phyloP scores from a whole-genome alignment of 2,113 vertebrate species.

The Reinhardtius hippoglossoides region DNA sequence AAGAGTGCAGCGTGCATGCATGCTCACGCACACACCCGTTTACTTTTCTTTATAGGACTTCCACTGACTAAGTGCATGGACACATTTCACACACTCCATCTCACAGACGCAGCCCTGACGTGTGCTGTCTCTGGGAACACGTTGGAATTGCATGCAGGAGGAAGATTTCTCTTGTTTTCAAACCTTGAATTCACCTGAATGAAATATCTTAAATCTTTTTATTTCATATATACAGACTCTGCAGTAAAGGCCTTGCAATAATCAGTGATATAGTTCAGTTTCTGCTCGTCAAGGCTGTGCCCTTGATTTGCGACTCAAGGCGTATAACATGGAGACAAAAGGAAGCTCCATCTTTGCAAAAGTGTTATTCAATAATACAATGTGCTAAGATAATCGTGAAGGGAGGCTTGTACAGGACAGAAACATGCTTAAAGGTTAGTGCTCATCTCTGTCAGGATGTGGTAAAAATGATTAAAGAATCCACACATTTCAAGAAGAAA shows the following conservation, averaged over 20 bases:
- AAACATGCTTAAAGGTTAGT: too few species aligned
- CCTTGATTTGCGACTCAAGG: too few species aligned
- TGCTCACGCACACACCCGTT: neutral
- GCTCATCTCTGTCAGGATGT: too few species aligned
- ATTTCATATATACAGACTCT: too few species aligned
- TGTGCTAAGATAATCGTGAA: too few species aligned
- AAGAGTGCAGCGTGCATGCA: neutral
- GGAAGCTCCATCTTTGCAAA: too few species aligned
- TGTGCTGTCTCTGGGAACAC: neutral
- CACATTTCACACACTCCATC: neutral
- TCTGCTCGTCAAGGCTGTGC: neutral
- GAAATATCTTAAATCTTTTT: neutral
- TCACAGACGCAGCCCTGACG: neutral
- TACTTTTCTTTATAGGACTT: constrained; percentile 4
- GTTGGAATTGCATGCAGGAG: neutral
- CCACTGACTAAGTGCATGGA: neutral
- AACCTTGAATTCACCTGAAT: neutral
- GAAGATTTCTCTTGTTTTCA: neutral
- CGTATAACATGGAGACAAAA: too few species aligned
- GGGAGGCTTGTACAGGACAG: too few species aligned
- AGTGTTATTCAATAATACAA: too few species aligned
- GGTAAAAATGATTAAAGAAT: too few species aligned
- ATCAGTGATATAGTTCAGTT: neutral
- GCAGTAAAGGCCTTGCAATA: neutral
- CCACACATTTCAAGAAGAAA: too few species aligned